phyloP scores from a whole-genome alignment of 2,113 vertebrate species.

The Donacobius atricapilla region DNA sequence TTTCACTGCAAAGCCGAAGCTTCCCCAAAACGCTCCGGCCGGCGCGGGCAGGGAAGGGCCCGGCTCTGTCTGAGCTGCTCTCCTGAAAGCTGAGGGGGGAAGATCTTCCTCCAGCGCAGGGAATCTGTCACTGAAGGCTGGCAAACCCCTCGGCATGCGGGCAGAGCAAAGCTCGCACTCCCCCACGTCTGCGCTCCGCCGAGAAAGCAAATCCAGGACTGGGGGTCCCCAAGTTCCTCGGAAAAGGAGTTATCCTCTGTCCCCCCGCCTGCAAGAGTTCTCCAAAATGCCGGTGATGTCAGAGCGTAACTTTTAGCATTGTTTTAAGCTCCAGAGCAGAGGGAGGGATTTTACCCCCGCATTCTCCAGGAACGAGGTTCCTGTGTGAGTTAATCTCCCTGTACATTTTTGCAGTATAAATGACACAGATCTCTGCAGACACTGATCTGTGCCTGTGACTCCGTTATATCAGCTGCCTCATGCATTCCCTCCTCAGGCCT shows the following conservation, averaged over 20 bases:
- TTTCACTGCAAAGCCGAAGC: background rate
- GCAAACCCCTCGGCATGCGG: fast-evolving
- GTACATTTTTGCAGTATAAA: background rate
- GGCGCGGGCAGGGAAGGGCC: too few species aligned
- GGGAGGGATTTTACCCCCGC: background rate
- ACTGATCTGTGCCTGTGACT: background rate
- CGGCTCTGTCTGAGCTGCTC: background rate
- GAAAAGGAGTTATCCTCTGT: background rate
- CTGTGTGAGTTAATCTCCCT: background rate
- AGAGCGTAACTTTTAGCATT: background rate
- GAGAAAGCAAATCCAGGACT: background rate
- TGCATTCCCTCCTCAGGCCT: background rate
- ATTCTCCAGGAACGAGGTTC: background rate
- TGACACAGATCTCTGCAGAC: background rate
- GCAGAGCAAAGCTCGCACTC: background rate
- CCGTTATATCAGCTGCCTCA: background rate
- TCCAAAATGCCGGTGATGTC: background rate
- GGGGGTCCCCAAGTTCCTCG: background rate
- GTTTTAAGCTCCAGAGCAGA: background rate
- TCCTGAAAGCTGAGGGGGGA: background rate
- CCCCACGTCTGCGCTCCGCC: background rate
- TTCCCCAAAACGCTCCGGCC: background rate
- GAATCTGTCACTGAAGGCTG: background rate
- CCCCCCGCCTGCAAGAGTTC: background rate
- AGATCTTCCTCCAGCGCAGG: background rate